phyloP scores from a whole-genome alignment of 2,888 invertebrate species.

The Melanostoma mellinum region DNA sequence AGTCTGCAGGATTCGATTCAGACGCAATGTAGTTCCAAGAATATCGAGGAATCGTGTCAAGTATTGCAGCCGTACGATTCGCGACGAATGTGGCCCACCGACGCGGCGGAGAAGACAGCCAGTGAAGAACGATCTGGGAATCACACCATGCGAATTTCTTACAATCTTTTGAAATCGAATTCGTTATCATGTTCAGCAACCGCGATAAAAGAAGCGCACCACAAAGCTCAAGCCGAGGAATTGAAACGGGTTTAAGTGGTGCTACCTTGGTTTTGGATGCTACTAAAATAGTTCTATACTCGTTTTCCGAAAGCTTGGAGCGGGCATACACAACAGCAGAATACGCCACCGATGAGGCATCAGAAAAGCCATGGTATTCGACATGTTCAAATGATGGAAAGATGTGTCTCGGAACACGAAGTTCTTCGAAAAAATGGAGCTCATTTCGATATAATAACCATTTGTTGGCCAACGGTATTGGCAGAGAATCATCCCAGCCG shows the following conservation, averaged over 20 bases:
- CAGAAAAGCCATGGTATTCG: background rate
- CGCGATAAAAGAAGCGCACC: slow-evolving; percentile 35
- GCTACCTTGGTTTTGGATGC: slow-evolving; percentile 32
- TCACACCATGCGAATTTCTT: slow-evolving; percentile 72
- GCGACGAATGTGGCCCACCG: slow-evolving; percentile 60
- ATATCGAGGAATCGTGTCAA: slow-evolving; percentile 32
- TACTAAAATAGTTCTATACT: background rate
- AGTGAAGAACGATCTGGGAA: slow-evolving; percentile 75
- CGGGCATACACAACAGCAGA: slow-evolving; percentile 43
- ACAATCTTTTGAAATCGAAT: slow-evolving; percentile 23
- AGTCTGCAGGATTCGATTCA: slow-evolving; percentile 69
- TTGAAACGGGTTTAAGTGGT: slow-evolving; percentile 36
- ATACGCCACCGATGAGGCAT: slow-evolving; percentile 30
- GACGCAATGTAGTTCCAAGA: slow-evolving; percentile 66
- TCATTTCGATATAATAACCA: no score
- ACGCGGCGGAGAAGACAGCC: slow-evolving; percentile 73
- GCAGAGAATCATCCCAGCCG: background rate
- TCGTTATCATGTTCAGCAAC: slow-evolving; percentile 23
- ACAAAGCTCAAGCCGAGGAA: slow-evolving; percentile 42
- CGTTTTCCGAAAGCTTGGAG: background rate
- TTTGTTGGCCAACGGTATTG: no score
- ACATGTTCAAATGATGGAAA: slow-evolving; percentile 4
- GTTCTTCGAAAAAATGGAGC: background rate
- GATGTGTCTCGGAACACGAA: background rate
- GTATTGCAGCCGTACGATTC: no score